A percentile compares a stretch with the other conserved stretches of the same genome.
phyloP scores from a whole-genome alignment of 1,140 invertebrate species.

The Eriocheir sinensis region DNA sequence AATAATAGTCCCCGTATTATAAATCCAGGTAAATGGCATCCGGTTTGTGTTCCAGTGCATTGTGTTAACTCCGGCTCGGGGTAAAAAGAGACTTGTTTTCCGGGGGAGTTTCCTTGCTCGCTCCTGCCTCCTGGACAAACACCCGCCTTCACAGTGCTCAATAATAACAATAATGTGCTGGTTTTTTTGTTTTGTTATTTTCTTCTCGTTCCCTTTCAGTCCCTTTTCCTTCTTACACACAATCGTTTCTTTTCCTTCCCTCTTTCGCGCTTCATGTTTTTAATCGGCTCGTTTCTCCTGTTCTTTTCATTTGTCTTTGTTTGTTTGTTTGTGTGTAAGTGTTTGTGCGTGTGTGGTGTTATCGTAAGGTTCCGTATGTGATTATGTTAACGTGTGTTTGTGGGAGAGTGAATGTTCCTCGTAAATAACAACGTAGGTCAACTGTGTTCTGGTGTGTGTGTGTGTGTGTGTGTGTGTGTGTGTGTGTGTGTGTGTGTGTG shows the following conservation, averaged over 20 bases:
- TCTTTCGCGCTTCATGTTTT: too few relatives aligned
- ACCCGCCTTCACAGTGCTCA: neutral
- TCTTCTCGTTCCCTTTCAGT: neutral
- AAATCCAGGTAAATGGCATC: neutral
- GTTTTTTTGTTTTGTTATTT: neutral
- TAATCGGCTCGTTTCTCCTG: too few relatives aligned
- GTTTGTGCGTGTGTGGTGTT: neutral
- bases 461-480: neutral
- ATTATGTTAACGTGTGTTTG: neutral
- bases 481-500: slow-evolving; percentile 4
- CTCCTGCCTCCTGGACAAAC: neutral
- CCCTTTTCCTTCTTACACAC: too few relatives aligned
- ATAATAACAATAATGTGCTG: too few relatives aligned
- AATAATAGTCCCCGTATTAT: slow-evolving; percentile 25
- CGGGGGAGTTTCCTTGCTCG: neutral
- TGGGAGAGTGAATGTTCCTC: neutral
- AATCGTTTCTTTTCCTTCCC: too few relatives aligned
- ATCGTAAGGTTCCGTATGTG: neutral
- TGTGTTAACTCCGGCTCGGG: neutral
- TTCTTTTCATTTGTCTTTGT: neutral
- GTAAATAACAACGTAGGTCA: too few relatives aligned
- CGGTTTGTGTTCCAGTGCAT: neutral
- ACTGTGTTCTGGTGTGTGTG: neutral
- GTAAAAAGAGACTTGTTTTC: neutral
- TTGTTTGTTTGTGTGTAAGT: neutral